Evolutionary conservation across 1,140 invertebrate genomes (phyloP).

Genomic region (Psilanteris sp.): DNA sequence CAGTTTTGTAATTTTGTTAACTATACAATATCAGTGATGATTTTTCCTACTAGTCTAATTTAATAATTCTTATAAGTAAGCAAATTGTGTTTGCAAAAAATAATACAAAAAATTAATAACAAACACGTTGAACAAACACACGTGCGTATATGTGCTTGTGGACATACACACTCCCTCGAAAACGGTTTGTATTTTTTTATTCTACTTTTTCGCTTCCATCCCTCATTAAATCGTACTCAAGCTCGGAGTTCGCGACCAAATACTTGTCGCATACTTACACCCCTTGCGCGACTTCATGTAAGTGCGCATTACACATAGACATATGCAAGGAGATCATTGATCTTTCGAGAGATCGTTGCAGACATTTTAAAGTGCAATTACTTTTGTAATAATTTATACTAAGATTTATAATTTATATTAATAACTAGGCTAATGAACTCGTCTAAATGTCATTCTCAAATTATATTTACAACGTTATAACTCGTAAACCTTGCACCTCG

Average conservation of each 20-base stretch:
- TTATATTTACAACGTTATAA: too few species aligned
- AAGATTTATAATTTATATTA: background rate
- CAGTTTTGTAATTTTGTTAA: too few species aligned
- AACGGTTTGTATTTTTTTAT: too few species aligned
- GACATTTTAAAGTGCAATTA: conserved; percentile 22
- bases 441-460: background rate
- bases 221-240: conserved; percentile 66
- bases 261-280: conserved; percentile 60
- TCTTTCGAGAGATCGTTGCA: conserved; percentile 43
- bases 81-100: too few species aligned
- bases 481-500: too few species aligned
- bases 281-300: conserved; percentile 39
- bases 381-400: background rate
- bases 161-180: too few species aligned
- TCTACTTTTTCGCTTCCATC: conserved; percentile 33
- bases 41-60: too few species aligned
- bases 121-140: too few species aligned
- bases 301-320: conserved; percentile 34
- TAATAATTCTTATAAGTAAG: too few species aligned
- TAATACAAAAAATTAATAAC: too few species aligned
- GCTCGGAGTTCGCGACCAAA: conserved; percentile 48
- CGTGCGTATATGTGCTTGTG: too few species aligned
- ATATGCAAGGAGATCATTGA: conserved; percentile 39
- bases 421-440: background rate
- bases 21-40: too few species aligned